phyloP scores from a whole-genome alignment of 2,113 vertebrate genomes.

The Carassius carassius region DNA sequence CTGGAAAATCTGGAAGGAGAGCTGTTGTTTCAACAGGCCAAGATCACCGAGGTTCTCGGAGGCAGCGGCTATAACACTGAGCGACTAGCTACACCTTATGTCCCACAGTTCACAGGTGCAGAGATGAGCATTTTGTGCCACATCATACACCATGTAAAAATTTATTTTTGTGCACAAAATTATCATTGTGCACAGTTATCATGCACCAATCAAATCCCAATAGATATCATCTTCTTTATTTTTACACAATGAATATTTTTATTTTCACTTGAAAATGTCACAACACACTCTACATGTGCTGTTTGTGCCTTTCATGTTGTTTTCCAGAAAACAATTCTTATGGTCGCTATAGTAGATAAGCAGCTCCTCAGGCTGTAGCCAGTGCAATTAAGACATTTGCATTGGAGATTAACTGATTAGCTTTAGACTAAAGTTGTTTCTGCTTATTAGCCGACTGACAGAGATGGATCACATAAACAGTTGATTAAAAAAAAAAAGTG shows the following conservation, averaged over 20 bases:
- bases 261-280: neutral
- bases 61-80: conserved; percentile 93
- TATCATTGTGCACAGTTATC: neutral
- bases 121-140: neutral
- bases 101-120: conserved; percentile 84
- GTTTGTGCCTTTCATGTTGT: neutral
- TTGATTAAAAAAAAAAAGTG: too few relatives aligned
- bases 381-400: conserved; percentile 6
- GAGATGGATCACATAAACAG: neutral
- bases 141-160: neutral
- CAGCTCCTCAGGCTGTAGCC: neutral
- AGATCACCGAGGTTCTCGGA: conserved; percentile 91
- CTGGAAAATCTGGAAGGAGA: conserved; percentile 80
- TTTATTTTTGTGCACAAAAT: too few relatives aligned
- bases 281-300: neutral
- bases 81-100: conserved; percentile 85
- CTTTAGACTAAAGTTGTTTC: neutral
- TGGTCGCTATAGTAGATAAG: neutral
- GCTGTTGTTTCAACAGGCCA: conserved; percentile 90
- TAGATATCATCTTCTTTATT: neutral
- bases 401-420: neutral
- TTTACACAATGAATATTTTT: neutral
- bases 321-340: neutral
- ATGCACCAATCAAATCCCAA: neutral
- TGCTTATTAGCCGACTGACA: neutral